Base-by-base conservation (phyloP, 2,888 invertebrate genomes). In the Seladonia tumulorum region DNA sequence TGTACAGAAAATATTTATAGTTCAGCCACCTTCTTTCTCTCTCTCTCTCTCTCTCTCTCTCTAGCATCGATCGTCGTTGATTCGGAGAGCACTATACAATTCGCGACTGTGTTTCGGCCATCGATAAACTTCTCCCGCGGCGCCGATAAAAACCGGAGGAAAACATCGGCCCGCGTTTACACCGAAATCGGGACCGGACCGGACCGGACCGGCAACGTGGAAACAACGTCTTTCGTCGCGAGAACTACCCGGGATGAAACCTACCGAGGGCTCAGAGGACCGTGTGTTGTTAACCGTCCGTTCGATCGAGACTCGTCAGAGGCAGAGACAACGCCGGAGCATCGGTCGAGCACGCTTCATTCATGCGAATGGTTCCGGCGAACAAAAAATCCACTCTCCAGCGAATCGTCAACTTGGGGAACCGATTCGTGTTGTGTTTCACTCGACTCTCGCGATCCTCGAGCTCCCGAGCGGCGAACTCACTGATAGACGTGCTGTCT, bases 1-100 rank as follows among this genome's bases (percentile, higher is more conserved):
- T 95, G 89, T 76, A 90, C 83, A 90, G 73, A 89, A 88, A 90
- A n/a, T 35, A 78, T 53, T 53, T 16, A n/a, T n/a, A 18, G 42
- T 70, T 70, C 70, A 70, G 39, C 70, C n/a, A 70, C 68, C 68
- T 22, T 12, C 14, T 29, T 22, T n/a, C 14, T 29, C 53, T 60
- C 60, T 10, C 53, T 60, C 60, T 10, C 53, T 60, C 60, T 10
- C n/a, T 12, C 14, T 29, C 8, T n/a, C 14, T 29, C 53, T 60
- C 60, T 10, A 22, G 63, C 22, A 22, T 45, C 25, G 39, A 49
- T 29, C 25, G 60, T 10, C 25, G 29, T 25, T 63, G 1, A 1
- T 22, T 39, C 68, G 12, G 12, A 68, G 0, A 29, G 8, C 57
- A 57, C 12, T 12, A n/a, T 57, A 57, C 35, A 8, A 35, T 63